Conservation (phyloP, 2,113 vertebrate species). For the Panthera tigris region DNA sequence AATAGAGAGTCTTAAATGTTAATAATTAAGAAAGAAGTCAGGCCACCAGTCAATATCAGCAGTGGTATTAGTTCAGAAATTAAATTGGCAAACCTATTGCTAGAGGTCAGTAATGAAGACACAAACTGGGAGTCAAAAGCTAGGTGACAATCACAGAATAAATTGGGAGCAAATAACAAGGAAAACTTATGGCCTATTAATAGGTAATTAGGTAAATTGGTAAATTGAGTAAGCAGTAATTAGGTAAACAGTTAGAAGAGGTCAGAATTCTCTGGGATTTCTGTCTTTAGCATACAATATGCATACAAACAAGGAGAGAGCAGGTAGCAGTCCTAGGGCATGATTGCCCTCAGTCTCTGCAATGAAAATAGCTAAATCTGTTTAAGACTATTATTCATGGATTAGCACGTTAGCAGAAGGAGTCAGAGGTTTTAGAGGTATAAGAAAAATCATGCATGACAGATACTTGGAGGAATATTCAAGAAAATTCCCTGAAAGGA, state of each 20-base stretch:
- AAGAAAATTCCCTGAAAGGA: not conserved
- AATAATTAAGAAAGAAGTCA: not conserved
- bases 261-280: not conserved
- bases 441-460: not conserved
- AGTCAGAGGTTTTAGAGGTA: not conserved
- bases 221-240: not conserved
- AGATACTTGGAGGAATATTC: not conserved
- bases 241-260: not conserved
- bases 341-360: not conserved
- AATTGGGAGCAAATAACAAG: not conserved
- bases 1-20: not conserved
- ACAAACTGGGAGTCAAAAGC: not conserved
- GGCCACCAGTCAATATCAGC: not conserved
- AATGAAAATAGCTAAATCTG: not conserved
- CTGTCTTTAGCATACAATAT: not conserved
- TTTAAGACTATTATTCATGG: not conserved
- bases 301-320: not conserved
- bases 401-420: not conserved
- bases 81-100: not conserved
- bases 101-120: not conserved
- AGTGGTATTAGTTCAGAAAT: not conserved
- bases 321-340: not conserved
- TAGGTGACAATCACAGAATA: not conserved
- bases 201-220: not conserved
- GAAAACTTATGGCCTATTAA: not conserved